Conservation (phyloP, 2,797 vertebrate species). For the Nyctibius grandis region DNA sequence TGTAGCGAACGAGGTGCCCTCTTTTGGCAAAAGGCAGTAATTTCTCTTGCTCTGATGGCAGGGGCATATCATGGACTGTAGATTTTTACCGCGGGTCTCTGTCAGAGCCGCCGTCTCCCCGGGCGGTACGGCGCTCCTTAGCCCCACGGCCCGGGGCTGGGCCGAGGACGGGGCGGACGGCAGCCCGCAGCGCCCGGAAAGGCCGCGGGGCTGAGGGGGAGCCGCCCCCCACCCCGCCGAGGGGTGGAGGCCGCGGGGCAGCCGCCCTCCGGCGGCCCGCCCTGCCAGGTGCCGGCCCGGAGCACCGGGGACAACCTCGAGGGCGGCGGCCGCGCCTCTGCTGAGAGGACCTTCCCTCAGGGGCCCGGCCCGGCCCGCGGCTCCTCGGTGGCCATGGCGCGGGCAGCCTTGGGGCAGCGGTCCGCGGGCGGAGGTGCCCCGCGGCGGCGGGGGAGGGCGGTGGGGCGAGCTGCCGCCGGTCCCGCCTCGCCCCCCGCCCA, state of each 20-base stretch:
- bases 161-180: no score
- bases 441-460: not conserved
- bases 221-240: not conserved
- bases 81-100: fast-evolving
- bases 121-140: no score
- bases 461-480: not conserved
- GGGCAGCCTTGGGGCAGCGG: no score
- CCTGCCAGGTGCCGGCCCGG: not conserved
- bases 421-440: not conserved
- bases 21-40: not conserved
- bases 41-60: not conserved
- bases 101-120: fast-evolving
- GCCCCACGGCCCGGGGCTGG: not conserved
- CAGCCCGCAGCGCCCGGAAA: no score
- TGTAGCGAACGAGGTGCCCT: not conserved
- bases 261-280: not conserved
- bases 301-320: not conserved
- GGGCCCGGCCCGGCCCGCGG: not conserved
- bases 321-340: not conserved
- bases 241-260: not conserved
- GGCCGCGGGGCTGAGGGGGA: not conserved
- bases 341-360: not conserved
- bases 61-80: fast-evolving
- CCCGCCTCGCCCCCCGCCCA: not conserved
- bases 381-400: not conserved